Evolutionary conservation across 1,140 invertebrate genomes (phyloP), one percentile per base, ranked within the genome.

Genomic region (Papilio glaucus): DNA sequence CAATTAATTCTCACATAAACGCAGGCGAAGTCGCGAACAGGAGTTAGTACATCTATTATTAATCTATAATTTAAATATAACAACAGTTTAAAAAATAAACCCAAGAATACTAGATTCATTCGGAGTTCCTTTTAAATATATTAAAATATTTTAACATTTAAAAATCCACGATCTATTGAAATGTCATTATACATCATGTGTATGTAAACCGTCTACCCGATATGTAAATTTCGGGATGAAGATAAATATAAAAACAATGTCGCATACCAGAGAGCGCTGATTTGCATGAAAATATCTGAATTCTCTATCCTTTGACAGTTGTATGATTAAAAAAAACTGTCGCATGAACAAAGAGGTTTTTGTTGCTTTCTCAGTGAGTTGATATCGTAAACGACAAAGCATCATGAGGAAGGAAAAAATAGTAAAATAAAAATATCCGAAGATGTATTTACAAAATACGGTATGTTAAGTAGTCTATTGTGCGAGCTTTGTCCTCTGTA

Each of bases 201-300:
- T 33, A 6, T 24, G 21, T 24, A 26, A 24, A 10, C 49, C 24
- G 33, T 65, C 37, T n/a, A 39, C 15, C 33, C 62, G 15, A 39
- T 65, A 65, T 65, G 62, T 65, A 38, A 65, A 65, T 65, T 12
- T 0, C 33, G 33, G 62, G 62, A 65, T 65, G 33, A 65, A 39
- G 37, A 65, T 65, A 41, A 41, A 41, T 39, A 65, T 65, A 63
- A 62, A n/a, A 53, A 42, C 41, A 42, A 33, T 62, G 37, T 24
- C 21, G 37, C 62, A 65, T 65, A 65, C 62, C 37, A 65, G 60
- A 61, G n/a, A 39, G 3, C n/a, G 15, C 37, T 65, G 37, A 65
- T 65, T 65, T 65, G 62, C 62, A 65, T 65, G 15, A 65, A 65
- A 65, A 65, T 65, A 65, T 65, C 37, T 37, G 62, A 65, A 65